Base-by-base conservation (phyloP, 2,888 invertebrate species). In the Cantharis rustica region DNA sequence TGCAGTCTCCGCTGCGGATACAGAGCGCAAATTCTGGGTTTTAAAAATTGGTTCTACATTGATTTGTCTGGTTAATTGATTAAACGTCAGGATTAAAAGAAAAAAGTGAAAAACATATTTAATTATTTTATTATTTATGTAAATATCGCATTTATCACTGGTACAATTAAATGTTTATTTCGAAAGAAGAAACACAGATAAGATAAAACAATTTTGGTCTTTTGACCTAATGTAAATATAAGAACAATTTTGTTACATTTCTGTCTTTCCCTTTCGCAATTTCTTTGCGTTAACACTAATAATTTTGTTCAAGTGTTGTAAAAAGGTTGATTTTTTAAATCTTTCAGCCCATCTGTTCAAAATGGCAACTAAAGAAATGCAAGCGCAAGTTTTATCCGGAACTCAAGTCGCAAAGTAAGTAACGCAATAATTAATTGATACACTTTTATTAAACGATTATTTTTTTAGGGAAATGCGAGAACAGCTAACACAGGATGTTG, bases 321-420 rank as follows among this genome's bases (percentile, higher is more conserved):
- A 26, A 73, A 15, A n/a, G 9, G 13, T 47, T 47, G 1, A 47
- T 2, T 68, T 68, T 26, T 26, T 62, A 13, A 27, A 73, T 27
- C 10, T 73, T 69, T 16, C 62, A 68, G 68, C 61, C 20, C 47
- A 68, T 26, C 61, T 74, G 13, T 61, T 66, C 64, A 85, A 75
- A 77, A 85, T 86, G 85, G 79, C 83, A 20, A 75, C 82, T 10
- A 83, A 82, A 61, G 80, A 81, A 64, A 76, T 83, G 79, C 87
- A 88, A 83, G 88, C 88, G 61, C 88, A 88, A 85, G 83, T 90
- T 68, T 90, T 95, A 82, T 94, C 93, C 70, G 95, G 95, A 84
- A 92, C 91, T 2, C 89, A 91, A 86, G 88, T 94, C 76, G 92
- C 95, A 77, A 91, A 91, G 95, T 95, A 90, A 90, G 88, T 88